These are phyloP conservation scores for Tiliqua scincoides DNA, from an alignment of 2,113 vertebrate species.

Conservation along the genomic window DNA sequence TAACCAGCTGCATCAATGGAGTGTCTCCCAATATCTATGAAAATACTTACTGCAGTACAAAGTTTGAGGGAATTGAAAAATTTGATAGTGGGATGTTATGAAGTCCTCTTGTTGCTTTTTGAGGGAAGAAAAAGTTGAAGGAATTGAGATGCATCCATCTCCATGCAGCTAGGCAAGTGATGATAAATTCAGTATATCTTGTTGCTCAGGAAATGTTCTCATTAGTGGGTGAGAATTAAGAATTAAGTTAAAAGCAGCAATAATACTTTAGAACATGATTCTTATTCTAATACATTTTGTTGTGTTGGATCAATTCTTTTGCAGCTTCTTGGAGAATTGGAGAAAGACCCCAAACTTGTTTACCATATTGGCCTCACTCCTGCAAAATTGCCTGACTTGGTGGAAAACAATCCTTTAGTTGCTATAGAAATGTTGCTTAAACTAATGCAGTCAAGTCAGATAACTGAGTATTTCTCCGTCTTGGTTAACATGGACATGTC, in stretches of 20 bases:
- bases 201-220: too few relatives aligned
- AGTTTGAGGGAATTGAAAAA: too few relatives aligned
- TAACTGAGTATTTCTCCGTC: constrained; percentile 97
- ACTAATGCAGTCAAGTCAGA: constrained; percentile 98
- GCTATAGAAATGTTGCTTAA: constrained; percentile 99
- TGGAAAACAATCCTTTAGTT: constrained; percentile 98
- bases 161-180: too few relatives aligned
- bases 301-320: constrained; percentile 1
- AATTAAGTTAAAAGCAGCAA: not conserved
- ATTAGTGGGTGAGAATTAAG: too few relatives aligned
- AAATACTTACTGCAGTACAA: too few relatives aligned
- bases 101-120: too few relatives aligned
- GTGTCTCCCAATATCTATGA: too few relatives aligned
- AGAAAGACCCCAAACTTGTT: constrained; percentile 96
- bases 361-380: constrained; percentile 97
- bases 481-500: constrained; percentile 99
- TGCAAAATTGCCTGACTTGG: constrained; percentile 93
- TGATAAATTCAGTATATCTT: too few relatives aligned
- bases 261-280: not conserved
- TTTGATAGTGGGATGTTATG: too few relatives aligned
- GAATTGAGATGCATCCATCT: too few relatives aligned
- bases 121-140: too few relatives aligned
- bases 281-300: not conserved
- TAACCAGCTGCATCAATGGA: too few relatives aligned
- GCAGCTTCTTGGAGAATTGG: constrained; percentile 94